phyloP scores from a whole-genome alignment of 2,113 vertebrate species.

The Syrmaticus mikado region DNA sequence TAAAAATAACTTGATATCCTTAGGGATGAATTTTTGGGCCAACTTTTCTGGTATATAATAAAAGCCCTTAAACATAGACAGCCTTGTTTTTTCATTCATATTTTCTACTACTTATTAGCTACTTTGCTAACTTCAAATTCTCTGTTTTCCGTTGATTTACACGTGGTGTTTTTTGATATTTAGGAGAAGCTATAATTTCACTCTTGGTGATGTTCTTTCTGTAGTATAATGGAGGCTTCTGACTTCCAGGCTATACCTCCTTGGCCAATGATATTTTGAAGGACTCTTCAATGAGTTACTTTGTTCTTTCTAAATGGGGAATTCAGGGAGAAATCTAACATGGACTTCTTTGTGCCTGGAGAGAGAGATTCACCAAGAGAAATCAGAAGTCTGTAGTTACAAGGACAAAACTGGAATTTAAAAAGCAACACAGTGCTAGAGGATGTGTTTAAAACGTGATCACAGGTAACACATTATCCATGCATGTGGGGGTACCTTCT shows the following conservation, averaged over 20 bases:
- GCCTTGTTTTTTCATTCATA: background rate
- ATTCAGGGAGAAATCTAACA: background rate
- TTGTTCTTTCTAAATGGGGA: background rate
- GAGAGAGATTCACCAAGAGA: background rate
- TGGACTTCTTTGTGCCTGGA: background rate
- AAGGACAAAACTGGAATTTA: background rate
- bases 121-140: background rate
- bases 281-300: background rate
- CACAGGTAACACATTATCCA: background rate
- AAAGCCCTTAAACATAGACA: background rate
- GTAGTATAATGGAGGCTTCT: background rate
- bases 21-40: background rate
- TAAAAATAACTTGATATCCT: background rate
- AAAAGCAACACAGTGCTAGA: background rate
- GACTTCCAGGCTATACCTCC: background rate
- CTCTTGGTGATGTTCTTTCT: background rate
- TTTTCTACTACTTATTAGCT: background rate
- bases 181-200: background rate
- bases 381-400: background rate
- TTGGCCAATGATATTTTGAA: background rate
- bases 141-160: background rate
- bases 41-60: background rate
- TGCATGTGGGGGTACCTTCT: background rate
- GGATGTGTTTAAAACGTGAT: background rate
- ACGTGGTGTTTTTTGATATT: background rate